phyloP scores from a whole-genome alignment of 2,113 vertebrate genomes.

The Heptranchias perlo region DNA sequence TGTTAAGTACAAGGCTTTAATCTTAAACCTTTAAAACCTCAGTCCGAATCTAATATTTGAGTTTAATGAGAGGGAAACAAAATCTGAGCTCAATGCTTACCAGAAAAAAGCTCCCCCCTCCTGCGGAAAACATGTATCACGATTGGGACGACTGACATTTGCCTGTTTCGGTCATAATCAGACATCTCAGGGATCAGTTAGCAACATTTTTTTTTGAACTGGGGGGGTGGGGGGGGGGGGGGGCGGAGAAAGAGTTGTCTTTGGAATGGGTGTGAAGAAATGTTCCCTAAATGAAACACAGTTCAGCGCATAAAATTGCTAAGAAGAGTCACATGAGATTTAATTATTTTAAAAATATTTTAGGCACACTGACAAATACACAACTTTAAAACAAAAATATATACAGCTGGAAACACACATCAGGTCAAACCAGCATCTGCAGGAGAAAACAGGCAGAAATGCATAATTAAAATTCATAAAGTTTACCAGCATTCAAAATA shows the following conservation, averaged over 20 bases:
- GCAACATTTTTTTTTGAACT: background rate
- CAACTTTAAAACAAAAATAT: background rate
- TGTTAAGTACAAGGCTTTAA: background rate
- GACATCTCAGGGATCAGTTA: background rate
- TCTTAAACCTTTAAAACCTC: background rate
- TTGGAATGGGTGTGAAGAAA: background rate
- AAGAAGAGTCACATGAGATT: background rate
- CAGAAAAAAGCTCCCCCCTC: background rate
- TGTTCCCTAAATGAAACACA: background rate
- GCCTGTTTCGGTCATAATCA: background rate
- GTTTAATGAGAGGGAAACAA: background rate
- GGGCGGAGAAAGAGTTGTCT: background rate
- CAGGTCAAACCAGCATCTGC: background rate
- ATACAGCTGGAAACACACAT: background rate
- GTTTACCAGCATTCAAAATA: background rate
- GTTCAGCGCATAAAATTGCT: background rate
- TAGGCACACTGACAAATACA: background rate
- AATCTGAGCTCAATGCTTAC: background rate
- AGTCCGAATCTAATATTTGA: background rate
- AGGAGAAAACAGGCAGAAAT: background rate
- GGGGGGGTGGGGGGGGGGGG: too few relatives aligned
- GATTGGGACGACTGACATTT: background rate
- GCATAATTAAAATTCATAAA: background rate
- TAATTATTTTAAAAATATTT: background rate
- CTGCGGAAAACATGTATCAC: background rate